A percentile compares a stretch with the other conserved stretches of the same genome.
phyloP scores from a whole-genome alignment of 2,113 vertebrate species.

The Antechinus stuartii region DNA sequence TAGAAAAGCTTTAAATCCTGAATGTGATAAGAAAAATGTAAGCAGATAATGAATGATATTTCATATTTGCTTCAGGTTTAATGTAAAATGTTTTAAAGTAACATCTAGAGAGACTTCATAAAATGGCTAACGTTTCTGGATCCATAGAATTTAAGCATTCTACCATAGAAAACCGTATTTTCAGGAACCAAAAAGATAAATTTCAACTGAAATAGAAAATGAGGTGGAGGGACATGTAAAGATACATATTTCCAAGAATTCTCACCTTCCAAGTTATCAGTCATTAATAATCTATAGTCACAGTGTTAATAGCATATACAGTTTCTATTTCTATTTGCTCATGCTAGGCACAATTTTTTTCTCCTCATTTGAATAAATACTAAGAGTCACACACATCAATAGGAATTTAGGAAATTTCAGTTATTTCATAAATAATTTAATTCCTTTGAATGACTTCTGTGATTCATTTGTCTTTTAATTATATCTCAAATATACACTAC shows the following conservation, averaged over 20 bases:
- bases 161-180: not conserved
- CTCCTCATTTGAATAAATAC: constrained; percentile 45
- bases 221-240: not conserved
- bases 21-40: not conserved
- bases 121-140: not conserved
- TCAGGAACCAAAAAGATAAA: not conserved
- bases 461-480: not conserved
- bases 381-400: not conserved
- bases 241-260: constrained; percentile 48
- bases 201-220: not conserved
- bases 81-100: constrained; percentile 9
- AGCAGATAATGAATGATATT: not conserved
- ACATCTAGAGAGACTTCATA: constrained; percentile 1
- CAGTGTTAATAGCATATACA: constrained; percentile 12
- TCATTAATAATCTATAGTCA: constrained; percentile 41
- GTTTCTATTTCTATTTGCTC: constrained; percentile 61
- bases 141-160: not conserved
- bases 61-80: not conserved
- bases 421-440: not conserved
- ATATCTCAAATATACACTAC: not conserved
- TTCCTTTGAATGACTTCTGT: not conserved
- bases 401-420: constrained; percentile 4
- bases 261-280: constrained; percentile 49
- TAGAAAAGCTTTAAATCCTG: not conserved
- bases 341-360: constrained; percentile 8